A percentile compares a stretch with the other conserved stretches of the same genome.
Evolutionary conservation across 1,140 invertebrate genomes (phyloP).

Genomic region (Ridgeia piscesae): DNA sequence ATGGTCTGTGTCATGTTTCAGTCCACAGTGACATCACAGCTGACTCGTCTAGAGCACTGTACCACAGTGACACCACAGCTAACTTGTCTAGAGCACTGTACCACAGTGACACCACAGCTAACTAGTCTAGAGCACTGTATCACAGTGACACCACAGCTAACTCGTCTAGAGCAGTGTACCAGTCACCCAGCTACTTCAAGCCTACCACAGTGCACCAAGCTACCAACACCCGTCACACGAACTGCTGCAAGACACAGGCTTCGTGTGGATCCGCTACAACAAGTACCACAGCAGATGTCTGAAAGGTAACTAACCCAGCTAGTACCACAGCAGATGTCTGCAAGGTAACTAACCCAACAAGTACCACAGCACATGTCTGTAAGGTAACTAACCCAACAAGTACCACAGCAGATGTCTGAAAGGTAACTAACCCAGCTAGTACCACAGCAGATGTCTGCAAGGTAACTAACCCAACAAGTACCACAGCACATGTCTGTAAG

Average conservation of each 20-base stretch:
- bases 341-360: conserved; percentile 66
- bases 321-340: not conserved
- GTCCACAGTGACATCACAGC: too few relatives aligned
- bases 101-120: too few relatives aligned
- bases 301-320: conserved; percentile 72
- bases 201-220: too few relatives aligned
- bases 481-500: not conserved
- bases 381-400: conserved; percentile 65
- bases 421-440: conserved; percentile 69
- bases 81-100: too few relatives aligned
- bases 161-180: too few relatives aligned
- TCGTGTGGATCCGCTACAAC: conserved; percentile 94
- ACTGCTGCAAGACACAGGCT: conserved; percentile 94
- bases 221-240: conserved; percentile 97
- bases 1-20: conserved; percentile 29
- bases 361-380: conserved; percentile 88
- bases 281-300: conserved; percentile 91
- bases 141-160: too few relatives aligned
- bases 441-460: conserved; percentile 88
- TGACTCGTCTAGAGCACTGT: too few relatives aligned
- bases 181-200: too few relatives aligned
- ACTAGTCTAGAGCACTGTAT: too few relatives aligned
- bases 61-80: too few relatives aligned
- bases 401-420: not conserved
- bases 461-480: conserved; percentile 61